These are phyloP conservation scores for Hyposoter dolosus DNA, from an alignment of 2,888 invertebrate genomes.

Conservation along the genomic window DNA sequence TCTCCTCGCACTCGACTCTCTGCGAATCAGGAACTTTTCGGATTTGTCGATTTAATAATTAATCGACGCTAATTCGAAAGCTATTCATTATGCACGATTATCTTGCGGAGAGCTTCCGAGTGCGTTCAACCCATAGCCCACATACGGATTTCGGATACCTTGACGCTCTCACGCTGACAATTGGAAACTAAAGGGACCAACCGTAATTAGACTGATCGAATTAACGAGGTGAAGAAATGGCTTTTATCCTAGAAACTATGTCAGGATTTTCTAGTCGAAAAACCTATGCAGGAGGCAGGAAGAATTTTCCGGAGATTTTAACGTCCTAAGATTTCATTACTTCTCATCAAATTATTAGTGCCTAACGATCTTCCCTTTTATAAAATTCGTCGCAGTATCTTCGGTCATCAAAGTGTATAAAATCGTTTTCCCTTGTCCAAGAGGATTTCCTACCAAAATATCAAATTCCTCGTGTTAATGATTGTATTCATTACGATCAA, in stretches of 20 bases:
- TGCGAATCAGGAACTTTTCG: neutral
- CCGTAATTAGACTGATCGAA: conserved; percentile 31
- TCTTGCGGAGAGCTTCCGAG: conserved; percentile 2
- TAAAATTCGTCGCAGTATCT: neutral
- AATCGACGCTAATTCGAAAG: conserved; percentile 22
- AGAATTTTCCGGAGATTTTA: neutral
- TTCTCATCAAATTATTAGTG: neutral
- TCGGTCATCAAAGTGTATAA: neutral
- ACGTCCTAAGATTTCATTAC: neutral
- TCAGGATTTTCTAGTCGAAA: neutral
- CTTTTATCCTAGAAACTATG: conserved; percentile 1
- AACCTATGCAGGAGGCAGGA: neutral
- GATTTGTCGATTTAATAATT: conserved; percentile 46
- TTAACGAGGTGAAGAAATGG: conserved; percentile 18
- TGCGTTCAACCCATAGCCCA: conserved; percentile 48
- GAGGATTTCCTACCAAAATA: neutral
- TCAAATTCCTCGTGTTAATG: neutral
- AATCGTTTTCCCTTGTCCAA: neutral
- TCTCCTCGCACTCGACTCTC: neutral
- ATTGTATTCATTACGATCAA: neutral
- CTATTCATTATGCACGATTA: neutral
- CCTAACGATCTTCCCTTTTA: neutral
- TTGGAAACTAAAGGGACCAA: neutral
- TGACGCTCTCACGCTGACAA: conserved; percentile 1
- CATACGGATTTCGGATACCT: conserved; percentile 23